A percentile compares a stretch with the other conserved stretches of the same genome.
Evolutionary conservation across 2,797 vertebrate species (phyloP).

Genomic region (Esox lucius): DNA sequence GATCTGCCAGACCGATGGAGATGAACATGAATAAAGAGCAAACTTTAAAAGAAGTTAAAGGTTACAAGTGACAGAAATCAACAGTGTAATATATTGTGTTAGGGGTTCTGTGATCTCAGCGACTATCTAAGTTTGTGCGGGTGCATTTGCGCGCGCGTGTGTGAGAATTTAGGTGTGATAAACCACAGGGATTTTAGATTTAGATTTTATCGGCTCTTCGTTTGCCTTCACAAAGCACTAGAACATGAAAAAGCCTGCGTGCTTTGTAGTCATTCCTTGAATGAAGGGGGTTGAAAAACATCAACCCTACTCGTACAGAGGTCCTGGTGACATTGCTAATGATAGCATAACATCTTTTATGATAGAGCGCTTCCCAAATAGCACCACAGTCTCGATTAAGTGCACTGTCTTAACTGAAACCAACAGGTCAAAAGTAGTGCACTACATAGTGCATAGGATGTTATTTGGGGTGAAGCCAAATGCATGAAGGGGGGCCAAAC

Average conservation of each 20-base stretch:
- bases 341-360: conserved; percentile 26
- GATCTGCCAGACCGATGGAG: background rate
- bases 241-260: conserved; percentile 24
- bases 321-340: conserved; percentile 42
- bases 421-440: background rate
- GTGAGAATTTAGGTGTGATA: background rate
- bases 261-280: conserved; percentile 51
- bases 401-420: background rate
- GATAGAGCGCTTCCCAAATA: background rate
- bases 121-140: background rate
- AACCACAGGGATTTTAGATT: conserved; percentile 14
- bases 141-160: background rate
- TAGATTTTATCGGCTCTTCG: conserved; percentile 27
- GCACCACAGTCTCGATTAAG: background rate
- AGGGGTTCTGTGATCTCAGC: background rate
- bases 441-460: background rate
- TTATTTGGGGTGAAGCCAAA: background rate
- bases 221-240: conserved; percentile 38
- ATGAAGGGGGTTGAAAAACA: conserved; percentile 37
- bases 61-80: background rate
- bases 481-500: conserved; percentile 13
- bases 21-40: background rate
- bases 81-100: background rate
- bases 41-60: background rate
- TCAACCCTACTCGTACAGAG: conserved; percentile 21